Conservation (phyloP, 2,797 vertebrate species). For the Galagoides demidoff region DNA sequence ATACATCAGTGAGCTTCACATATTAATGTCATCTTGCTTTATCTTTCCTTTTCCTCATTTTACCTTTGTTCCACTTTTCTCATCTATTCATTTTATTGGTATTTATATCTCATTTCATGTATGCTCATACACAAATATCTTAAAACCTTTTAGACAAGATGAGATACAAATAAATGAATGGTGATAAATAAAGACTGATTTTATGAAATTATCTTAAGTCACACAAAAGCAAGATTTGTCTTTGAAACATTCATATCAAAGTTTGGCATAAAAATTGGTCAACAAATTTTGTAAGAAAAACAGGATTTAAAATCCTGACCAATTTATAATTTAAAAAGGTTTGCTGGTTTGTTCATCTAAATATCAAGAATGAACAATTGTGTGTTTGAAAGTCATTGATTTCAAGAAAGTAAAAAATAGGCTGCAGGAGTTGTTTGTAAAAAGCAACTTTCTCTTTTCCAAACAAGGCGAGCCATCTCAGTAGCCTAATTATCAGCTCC, state of each 20-base stretch:
- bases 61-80: not conserved
- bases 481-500: not conserved
- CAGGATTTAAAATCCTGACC: conserved; percentile 19
- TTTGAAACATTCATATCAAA: conserved; percentile 32
- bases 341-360: conserved; percentile 48
- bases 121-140: not conserved
- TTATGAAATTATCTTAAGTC: not conserved
- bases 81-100: not conserved
- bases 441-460: conserved; percentile 5
- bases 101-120: not conserved
- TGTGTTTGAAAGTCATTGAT: conserved; percentile 28
- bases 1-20: not conserved
- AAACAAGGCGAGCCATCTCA: not conserved
- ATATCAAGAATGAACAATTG: conserved; percentile 9
- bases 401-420: conserved; percentile 45
- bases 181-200: not conserved
- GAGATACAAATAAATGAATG: not conserved
- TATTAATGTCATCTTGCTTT: not conserved
- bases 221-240: not conserved
- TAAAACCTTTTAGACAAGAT: conserved; percentile 18
- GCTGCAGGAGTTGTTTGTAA: not conserved
- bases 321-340: conserved; percentile 41
- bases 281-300: conserved; percentile 56
- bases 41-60: not conserved
- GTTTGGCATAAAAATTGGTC: not conserved